Evolutionary conservation across 53 echinoderm and acorn worm genomes (phyloP).

Genomic region (Temnopleurus reevesii): DNA sequence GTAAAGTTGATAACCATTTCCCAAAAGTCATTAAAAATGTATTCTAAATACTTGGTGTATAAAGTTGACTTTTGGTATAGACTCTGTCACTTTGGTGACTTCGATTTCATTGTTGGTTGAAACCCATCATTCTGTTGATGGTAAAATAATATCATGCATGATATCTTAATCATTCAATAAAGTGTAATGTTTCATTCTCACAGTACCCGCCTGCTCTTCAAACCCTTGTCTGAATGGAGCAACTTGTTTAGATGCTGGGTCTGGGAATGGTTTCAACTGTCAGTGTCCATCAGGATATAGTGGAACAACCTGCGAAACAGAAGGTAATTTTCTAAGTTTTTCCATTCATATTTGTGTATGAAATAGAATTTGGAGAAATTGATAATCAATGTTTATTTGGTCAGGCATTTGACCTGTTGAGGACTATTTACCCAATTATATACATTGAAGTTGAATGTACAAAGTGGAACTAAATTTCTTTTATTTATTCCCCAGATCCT

Average conservation of each 20-base stretch:
- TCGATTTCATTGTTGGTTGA: neutral
- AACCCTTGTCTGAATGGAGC: slow-evolving; percentile 26
- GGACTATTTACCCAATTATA: neutral
- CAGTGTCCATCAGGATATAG: neutral
- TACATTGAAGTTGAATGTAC: neutral
- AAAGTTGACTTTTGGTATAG: neutral
- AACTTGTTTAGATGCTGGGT: neutral
- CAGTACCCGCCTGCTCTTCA: neutral
- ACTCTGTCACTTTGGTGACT: neutral
- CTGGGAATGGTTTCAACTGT: neutral
- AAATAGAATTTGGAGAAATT: neutral
- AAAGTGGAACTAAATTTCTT: neutral
- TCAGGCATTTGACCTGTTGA: neutral
- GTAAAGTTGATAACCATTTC: too few species aligned
- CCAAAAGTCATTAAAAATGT: too few species aligned
- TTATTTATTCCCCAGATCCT: neutral
- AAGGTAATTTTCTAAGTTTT: neutral
- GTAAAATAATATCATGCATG: neutral
- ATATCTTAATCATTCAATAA: neutral
- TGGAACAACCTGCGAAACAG: neutral
- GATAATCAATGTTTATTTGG: neutral
- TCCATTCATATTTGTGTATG: neutral
- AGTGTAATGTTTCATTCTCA: too few species aligned
- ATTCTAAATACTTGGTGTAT: neutral
- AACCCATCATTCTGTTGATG: neutral